Conservation (phyloP, 2,797 vertebrate genomes). For the Lutjanus argentimaculatus region DNA sequence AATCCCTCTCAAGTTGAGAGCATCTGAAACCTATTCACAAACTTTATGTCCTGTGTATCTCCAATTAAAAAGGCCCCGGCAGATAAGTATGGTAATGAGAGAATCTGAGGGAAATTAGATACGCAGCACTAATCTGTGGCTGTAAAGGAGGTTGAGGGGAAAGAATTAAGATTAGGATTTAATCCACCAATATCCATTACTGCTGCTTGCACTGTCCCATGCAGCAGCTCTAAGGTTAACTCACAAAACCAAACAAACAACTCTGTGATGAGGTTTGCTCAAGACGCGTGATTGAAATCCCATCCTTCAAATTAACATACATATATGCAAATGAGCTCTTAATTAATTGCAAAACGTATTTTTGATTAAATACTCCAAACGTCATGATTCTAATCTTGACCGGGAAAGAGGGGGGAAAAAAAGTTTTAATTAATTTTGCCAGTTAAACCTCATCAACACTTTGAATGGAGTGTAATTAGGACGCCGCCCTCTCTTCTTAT, state of each 20-base stretch:
- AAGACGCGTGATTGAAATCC: slow-evolving; percentile 77
- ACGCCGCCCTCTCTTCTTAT: slow-evolving; percentile 75
- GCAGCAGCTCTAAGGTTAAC: slow-evolving; percentile 35
- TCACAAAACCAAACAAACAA: slow-evolving; percentile 63
- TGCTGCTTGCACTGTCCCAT: slow-evolving; percentile 40
- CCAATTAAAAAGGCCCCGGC: slow-evolving; percentile 77
- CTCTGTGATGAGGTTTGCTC: slow-evolving; percentile 66
- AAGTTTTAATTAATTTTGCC: slow-evolving; percentile 89
- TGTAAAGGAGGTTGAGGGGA: slow-evolving; percentile 67
- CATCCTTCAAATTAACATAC: slow-evolving; percentile 84
- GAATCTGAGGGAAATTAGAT: slow-evolving; percentile 72
- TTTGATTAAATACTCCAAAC: slow-evolving; percentile 90
- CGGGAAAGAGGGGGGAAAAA: slow-evolving; percentile 38
- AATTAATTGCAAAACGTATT: slow-evolving; percentile 86
- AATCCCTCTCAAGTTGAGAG: slow-evolving; percentile 79
- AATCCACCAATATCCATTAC: slow-evolving; percentile 58
- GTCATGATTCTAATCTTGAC: slow-evolving; percentile 89
- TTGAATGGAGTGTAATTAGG: slow-evolving; percentile 88
- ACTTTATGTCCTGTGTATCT: slow-evolving; percentile 78
- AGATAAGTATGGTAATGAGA: slow-evolving; percentile 80
- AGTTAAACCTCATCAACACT: slow-evolving; percentile 89
- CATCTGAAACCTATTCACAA: slow-evolving; percentile 74
- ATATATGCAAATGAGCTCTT: slow-evolving; percentile 85
- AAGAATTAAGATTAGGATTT: slow-evolving; percentile 79
- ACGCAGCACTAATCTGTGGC: slow-evolving; percentile 74